These are phyloP conservation scores for Carassius carassius DNA, from an alignment of 2,113 vertebrate genomes.

Conservation along the genomic window DNA sequence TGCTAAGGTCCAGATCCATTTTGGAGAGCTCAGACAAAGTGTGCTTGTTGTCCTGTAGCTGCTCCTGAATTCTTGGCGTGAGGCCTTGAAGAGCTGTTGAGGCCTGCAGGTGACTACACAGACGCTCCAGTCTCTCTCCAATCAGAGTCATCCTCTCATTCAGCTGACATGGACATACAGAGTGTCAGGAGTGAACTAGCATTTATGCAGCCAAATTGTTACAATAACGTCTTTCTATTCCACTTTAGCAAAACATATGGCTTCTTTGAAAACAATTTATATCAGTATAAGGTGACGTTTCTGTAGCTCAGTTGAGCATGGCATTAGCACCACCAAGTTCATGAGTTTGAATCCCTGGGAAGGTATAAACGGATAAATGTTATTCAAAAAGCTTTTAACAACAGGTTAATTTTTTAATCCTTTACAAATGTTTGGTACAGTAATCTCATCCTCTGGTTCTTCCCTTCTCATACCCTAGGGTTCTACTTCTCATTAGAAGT, in stretches of 20 bases:
- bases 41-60: conserved; percentile 77
- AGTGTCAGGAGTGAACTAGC: neutral
- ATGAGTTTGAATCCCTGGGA: neutral
- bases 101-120: conserved; percentile 72
- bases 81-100: conserved; percentile 69
- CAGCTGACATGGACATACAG: conserved; percentile 65
- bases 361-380: neutral
- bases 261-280: neutral
- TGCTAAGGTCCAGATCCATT: conserved; percentile 72
- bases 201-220: neutral
- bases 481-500: neutral
- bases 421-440: neutral
- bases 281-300: neutral
- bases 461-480: neutral
- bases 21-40: conserved; percentile 76
- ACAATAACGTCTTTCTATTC: neutral
- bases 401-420: neutral
- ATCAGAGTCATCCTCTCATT: conserved; percentile 79
- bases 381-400: neutral
- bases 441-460: neutral
- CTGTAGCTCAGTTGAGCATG: neutral
- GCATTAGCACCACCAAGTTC: neutral
- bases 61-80: conserved; percentile 74
- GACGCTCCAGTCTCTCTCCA: conserved; percentile 76
- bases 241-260: neutral